phyloP scores from a whole-genome alignment of 2,113 vertebrate species.

The Halcyon malimbica region DNA sequence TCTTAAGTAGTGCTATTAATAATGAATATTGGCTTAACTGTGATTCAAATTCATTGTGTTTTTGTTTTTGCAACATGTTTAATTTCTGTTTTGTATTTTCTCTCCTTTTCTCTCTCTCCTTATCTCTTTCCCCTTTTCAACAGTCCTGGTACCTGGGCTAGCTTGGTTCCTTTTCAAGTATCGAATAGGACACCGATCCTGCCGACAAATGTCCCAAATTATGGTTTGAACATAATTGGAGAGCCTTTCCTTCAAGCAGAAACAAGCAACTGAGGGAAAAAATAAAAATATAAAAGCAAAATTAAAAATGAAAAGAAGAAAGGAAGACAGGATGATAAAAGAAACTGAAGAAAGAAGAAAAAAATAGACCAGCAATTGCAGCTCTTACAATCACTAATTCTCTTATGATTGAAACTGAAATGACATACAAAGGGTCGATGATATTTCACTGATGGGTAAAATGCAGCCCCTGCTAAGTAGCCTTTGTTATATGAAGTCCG shows the following conservation, averaged over 20 bases:
- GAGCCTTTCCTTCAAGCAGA: slow-evolving; percentile 99
- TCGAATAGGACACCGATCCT: slow-evolving; percentile 99
- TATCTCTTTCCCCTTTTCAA: not conserved
- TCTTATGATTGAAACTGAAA: slow-evolving; percentile 78
- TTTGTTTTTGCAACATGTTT: slow-evolving; percentile 8
- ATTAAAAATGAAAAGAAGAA: slow-evolving; percentile 27
- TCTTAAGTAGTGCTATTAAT: not conserved
- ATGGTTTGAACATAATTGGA: slow-evolving; percentile 99
- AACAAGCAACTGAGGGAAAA: slow-evolving; percentile 92
- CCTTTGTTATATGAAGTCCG: slow-evolving; percentile 92
- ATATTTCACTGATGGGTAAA: slow-evolving; percentile 86
- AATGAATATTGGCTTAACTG: not conserved
- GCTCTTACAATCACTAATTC: slow-evolving; percentile 86
- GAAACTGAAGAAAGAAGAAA: slow-evolving; percentile 79
- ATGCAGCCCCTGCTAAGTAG: slow-evolving; percentile 86
- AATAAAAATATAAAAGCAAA: slow-evolving; percentile 45
- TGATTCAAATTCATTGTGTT: slow-evolving; percentile 13
- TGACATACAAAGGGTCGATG: slow-evolving; percentile 80
- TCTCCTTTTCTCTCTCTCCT: not conserved
- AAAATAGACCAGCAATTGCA: slow-evolving; percentile 81
- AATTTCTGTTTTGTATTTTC: slow-evolving; percentile 41
- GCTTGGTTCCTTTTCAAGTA: slow-evolving; percentile 99
- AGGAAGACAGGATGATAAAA: slow-evolving; percentile 67
- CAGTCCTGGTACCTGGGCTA: slow-evolving; percentile 99
- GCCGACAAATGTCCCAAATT: slow-evolving; percentile 99